These are phyloP conservation scores for Lemur catta DNA, from an alignment of 2,797 vertebrate species.

Conservation along the genomic window DNA sequence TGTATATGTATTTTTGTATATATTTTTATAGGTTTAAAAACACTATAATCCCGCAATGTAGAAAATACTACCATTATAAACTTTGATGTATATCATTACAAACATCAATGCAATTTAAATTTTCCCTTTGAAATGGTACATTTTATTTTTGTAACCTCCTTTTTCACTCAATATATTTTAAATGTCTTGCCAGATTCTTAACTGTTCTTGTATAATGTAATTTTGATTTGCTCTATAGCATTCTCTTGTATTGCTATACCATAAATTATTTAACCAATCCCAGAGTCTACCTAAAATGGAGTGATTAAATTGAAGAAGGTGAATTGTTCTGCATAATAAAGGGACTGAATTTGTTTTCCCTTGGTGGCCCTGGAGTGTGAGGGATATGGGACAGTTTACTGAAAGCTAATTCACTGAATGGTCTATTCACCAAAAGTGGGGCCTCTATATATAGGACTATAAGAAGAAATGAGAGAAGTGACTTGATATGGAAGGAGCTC, in stretches of 20 bases:
- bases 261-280: not conserved
- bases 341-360: not conserved
- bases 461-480: not conserved
- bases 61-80: not conserved
- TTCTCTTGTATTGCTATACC: not conserved
- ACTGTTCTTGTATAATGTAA: not conserved
- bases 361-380: not conserved
- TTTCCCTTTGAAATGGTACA: not conserved
- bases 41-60: not conserved
- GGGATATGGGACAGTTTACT: not conserved
- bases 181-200: not conserved
- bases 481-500: not conserved
- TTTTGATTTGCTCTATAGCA: not conserved
- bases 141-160: not conserved
- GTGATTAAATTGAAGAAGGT: not conserved
- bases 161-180: not conserved
- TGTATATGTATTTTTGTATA: not conserved
- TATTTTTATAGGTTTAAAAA: not conserved
- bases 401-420: not conserved
- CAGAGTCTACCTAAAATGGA: not conserved
- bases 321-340: not conserved
- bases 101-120: not conserved
- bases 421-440: not conserved
- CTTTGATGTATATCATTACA: not conserved
- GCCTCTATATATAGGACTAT: not conserved